Base-by-base conservation (phyloP, 2,888 invertebrate species). In the Escarpia spicata region DNA sequence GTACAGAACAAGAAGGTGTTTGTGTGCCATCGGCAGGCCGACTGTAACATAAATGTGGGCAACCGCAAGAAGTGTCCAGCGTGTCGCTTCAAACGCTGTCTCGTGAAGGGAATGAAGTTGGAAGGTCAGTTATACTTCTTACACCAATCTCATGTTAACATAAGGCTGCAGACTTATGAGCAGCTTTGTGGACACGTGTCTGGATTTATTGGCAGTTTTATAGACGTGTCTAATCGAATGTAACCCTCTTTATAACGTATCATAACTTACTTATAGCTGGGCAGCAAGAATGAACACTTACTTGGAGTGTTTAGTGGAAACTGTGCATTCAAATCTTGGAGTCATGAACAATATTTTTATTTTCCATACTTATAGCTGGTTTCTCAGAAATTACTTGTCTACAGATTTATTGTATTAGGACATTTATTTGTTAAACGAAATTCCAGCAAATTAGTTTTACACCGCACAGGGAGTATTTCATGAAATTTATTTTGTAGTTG, bases 1-100 rank as follows among this genome's bases (percentile, higher is more conserved):
- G 99, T 99, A n/a, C 99, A 99, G 97, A 99, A 99, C 96, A 98
- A 99, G 95, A 99, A 99, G 97, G 98, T 98, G 96, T 99, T 99
- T 97, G 98, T 98, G 95, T 99, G 99, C 96, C 95, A 96, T 92
- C 94, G 95, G 93, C 95, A 95, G 92, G 95, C 60, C 12, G 95
- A 95, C 98, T 99, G 99, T 97, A 98, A 98, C 44, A 98, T 99
- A 19, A 98, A 98, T 12, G 98, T 99, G 90, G 98, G 98, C 1
- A 99, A 99, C 3, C 97, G 99, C 93, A 99, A 99, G 96, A 99
- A 99, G 96, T 99, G 99, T 95, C 99, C 99, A 0, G 99, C 99
- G 3, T 99, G 99, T 96, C 97, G 99, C 89, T 99, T 99, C 96
- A 98, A 99, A 95, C 99, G 99, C 97, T 99, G 99, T 96, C 97